These are phyloP conservation scores for Eilema caniola DNA, from an alignment of 2,888 invertebrate genomes.

Conservation along the genomic window DNA sequence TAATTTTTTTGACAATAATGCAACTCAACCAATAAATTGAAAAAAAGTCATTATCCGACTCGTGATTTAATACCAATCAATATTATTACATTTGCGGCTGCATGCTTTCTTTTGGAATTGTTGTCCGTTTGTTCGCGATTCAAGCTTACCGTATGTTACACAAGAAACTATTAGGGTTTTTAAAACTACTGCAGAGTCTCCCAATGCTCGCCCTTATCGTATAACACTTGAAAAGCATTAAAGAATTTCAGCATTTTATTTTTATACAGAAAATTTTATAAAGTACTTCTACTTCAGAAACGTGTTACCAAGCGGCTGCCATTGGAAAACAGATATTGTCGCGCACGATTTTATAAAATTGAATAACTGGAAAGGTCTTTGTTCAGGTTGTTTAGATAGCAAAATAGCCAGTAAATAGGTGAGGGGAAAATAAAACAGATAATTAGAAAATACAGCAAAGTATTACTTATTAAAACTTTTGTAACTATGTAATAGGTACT, in stretches of 20 bases:
- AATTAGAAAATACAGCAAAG: not conserved
- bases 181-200: not conserved
- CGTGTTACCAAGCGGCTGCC: slow-evolving; percentile 38
- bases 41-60: too few species aligned
- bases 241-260: not conserved
- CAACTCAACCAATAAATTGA: too few species aligned
- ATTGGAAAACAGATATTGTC: slow-evolving; percentile 33
- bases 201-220: not conserved
- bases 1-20: too few species aligned
- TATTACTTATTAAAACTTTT: not conserved
- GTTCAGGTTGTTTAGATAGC: slow-evolving; percentile 21
- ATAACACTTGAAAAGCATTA: not conserved
- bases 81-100: too few species aligned
- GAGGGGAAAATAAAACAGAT: not conserved
- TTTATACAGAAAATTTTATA: slow-evolving; percentile 19
- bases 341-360: slow-evolving; percentile 49
- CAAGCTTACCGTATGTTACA: too few species aligned
- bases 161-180: too few species aligned
- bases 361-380: slow-evolving; percentile 40
- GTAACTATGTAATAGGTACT: not conserved
- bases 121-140: too few species aligned
- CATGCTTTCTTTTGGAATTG: too few species aligned
- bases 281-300: slow-evolving; percentile 12
- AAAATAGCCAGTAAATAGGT: not conserved
- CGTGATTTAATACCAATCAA: too few species aligned